Evolutionary conservation across 2,797 vertebrate species (phyloP), one percentile per base, ranked within the genome.

Genomic region (Apogon talboti): DNA sequence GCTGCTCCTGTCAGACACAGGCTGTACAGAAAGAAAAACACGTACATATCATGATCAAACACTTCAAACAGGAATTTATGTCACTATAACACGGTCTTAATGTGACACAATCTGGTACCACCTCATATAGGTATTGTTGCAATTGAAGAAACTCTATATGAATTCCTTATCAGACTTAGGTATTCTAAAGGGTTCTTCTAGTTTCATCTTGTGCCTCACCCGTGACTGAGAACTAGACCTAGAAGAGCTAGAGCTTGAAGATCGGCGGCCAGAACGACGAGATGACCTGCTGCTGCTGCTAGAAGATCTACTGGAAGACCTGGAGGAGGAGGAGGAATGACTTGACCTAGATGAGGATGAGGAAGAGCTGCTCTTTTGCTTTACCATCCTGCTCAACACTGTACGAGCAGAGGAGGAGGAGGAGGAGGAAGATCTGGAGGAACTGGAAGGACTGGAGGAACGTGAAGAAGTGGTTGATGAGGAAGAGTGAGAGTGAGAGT

Each of bases 61-160:
- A 51, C 13, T 18, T 56, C 1, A 19, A 46, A 30, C 1, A 60
- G 21, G 2, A 30, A 2, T 11, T 19, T 1, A 33, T 30, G 4
- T 28, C 2, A n/a, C 3, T 60, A 15, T 55, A 3, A 50, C n/a
- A 12, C 55, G 12, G 11, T 16, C 9, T 37, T 30, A 11, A 35
- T 5, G 44, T 10, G 48, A 38, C 19, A 60, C 6, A 3, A 6
- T 55, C 43, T 41, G 2, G 38, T 46, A 50, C 48, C 81, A 92
- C 92, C 89, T 81, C 74, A 67, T 92, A 45, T 13, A 66, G 12
- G 48, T 83, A 38, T 46, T 74, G 83, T 86, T 91, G 76, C 38
- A 79, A 77, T 11, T 66, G 30, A 59, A 74, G 62, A 57, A 11
- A 58, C 24, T 1, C 1, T 8, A 21, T 1, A 66, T 70, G 21